A percentile compares a stretch with the other conserved stretches of the same genome.
Conservation (phyloP, 2,113 vertebrate species). For the Neopipo cinnamomea region DNA sequence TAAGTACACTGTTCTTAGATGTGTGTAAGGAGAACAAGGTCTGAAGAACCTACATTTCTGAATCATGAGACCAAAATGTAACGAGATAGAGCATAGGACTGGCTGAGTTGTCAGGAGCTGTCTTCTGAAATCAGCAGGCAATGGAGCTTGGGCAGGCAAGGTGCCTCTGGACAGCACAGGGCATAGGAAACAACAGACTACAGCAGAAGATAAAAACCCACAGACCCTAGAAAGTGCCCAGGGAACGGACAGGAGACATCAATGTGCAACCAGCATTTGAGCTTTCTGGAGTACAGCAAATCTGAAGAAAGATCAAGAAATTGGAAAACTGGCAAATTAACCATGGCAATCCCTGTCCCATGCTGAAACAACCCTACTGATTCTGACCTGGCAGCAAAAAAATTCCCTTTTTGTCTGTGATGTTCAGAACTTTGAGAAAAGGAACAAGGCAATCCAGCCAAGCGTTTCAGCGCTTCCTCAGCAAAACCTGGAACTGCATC, state of each 20-base stretch:
- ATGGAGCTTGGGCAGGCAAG: background rate
- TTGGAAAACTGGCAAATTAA: background rate
- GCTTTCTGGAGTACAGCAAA: background rate
- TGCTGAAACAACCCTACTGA: background rate
- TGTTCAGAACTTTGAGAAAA: background rate
- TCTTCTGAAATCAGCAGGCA: background rate
- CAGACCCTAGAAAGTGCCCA: background rate
- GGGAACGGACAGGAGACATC: background rate
- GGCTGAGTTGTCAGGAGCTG: background rate
- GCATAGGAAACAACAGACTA: background rate
- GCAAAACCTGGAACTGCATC: background rate
- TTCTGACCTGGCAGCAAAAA: background rate
- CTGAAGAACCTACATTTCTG: background rate
- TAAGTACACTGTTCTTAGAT: background rate
- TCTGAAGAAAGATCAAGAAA: background rate
- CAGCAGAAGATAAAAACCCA: background rate
- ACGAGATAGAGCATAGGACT: rapidly evolving
- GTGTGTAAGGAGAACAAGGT: background rate
- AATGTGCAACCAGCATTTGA: background rate
- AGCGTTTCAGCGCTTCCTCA: background rate
- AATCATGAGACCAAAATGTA: background rate
- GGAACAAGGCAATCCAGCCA: background rate
- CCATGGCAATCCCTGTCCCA: background rate
- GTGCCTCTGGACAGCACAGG: background rate
- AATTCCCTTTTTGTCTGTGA: background rate